Evolutionary conservation across 1,140 invertebrate genomes (phyloP), one percentile per base, ranked within the genome.

Genomic region (Asbolus verrucosus): DNA sequence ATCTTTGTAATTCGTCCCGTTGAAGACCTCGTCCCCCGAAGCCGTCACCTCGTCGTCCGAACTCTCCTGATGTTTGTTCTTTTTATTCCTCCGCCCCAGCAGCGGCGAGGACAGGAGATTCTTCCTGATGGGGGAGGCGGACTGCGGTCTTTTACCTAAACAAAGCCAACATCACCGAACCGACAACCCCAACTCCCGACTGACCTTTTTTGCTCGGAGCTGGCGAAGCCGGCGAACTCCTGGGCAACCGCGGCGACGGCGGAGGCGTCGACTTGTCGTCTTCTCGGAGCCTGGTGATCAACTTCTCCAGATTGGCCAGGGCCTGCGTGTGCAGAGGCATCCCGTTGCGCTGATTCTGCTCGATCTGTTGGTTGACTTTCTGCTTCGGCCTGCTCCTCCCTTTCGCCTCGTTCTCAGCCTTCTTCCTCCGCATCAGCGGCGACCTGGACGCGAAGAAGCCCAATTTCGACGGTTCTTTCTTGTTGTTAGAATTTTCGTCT

Each of bases 91-190:
- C 27, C 92, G 86, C 67, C 88, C 90, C 18, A 95, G 78, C 6
- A 96, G 82, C 0, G 93, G 93, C 0, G 91, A 92, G 81, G 93
- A 94, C 19, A 94, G 85, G 27, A 95, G 83, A 75, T 93, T 89
- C 77, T 88, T 89, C 77, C 92, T 84, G 72, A 93, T 93, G 6
- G 92, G 92, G 6, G 91, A 94, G 1, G 90, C 90, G 4, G 91
- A 92, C 31, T 91, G 91, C 62, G 92, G 90, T 59, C 91, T 83
- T 76, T 91, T 89, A 30, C 87, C 84, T 79, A 41, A 65, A 74
- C 60, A 30, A 2, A n/a, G 54, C 0, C 18, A 21, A 41, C 18
- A 21, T 9, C 43, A 50, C 5, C 16, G 0, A 8, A 27, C 3
- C 24, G 8, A 27, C 24, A 27, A 3, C 24, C 24, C 8, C n/a